A percentile compares a stretch with the other conserved stretches of the same genome.
Conservation (phyloP, 1,140 invertebrate species). For the Drosophila tristis region DNA sequence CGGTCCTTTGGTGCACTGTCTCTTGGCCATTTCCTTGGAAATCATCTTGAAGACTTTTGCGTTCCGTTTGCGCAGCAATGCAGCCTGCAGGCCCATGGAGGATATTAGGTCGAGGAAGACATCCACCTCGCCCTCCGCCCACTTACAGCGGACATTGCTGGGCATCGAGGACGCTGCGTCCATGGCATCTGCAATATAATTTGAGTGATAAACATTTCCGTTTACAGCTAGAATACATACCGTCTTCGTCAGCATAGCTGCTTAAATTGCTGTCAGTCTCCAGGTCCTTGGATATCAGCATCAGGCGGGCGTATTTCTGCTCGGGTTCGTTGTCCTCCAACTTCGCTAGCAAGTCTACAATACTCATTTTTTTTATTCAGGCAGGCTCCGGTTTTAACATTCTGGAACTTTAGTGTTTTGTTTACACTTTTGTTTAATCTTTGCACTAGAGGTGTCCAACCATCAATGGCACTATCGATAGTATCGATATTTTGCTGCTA, state of each 20-base stretch:
- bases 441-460: too few relatives aligned
- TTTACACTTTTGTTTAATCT: too few relatives aligned
- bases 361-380: too few relatives aligned
- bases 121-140: conserved; percentile 61
- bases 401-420: too few relatives aligned
- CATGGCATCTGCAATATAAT: conserved; percentile 15
- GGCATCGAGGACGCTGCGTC: conserved; percentile 35
- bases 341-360: too few relatives aligned
- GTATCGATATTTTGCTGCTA: too few relatives aligned
- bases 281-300: conserved; percentile 50
- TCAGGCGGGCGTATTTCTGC: conserved; percentile 46
- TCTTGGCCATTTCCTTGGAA: conserved; percentile 63
- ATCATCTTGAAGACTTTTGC: conserved; percentile 63
- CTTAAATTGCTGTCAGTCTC: conserved; percentile 45
- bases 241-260: conserved; percentile 51
- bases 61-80: conserved; percentile 59
- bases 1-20: conserved; percentile 35
- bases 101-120: conserved; percentile 52
- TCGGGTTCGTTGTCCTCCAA: conserved; percentile 26
- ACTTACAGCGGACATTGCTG: conserved; percentile 54
- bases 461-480: too few relatives aligned
- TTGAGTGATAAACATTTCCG: background rate
- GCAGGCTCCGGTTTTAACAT: too few relatives aligned
- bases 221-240: conserved; percentile 12
- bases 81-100: conserved; percentile 47